Evolutionary conservation across 2,888 invertebrate genomes (phyloP).

Genomic region (Rhingia rostrata): DNA sequence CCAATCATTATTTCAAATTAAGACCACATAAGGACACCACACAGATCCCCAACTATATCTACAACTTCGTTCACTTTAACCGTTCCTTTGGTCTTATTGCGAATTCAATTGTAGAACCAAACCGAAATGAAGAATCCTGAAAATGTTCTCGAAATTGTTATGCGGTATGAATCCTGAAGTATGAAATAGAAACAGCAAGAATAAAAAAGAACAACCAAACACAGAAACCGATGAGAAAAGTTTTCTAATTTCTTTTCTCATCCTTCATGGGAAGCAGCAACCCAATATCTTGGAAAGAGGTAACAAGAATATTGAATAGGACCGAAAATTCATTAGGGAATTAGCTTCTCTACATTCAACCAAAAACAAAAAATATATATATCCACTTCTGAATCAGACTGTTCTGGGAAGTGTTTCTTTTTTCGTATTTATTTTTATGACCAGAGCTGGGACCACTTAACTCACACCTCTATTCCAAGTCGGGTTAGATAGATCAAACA

Average conservation of each 20-base stretch:
- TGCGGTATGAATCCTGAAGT: slow-evolving; percentile 67
- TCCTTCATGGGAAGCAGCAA: slow-evolving; percentile 41
- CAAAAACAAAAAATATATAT: slow-evolving; percentile 42
- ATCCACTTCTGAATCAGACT: slow-evolving; percentile 54
- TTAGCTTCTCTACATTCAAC: slow-evolving; percentile 53
- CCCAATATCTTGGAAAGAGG: slow-evolving; percentile 46
- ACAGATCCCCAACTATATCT: slow-evolving; percentile 20
- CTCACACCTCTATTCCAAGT: slow-evolving; percentile 20
- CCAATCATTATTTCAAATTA: slow-evolving; percentile 58
- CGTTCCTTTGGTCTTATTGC: slow-evolving; percentile 63
- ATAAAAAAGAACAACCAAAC: slow-evolving; percentile 51
- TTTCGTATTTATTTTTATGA: slow-evolving; percentile 19
- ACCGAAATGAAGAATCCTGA: slow-evolving; percentile 63
- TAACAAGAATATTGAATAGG: slow-evolving; percentile 56
- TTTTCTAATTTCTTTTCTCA: slow-evolving; percentile 65
- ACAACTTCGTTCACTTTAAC: slow-evolving; percentile 25
- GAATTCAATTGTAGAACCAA: slow-evolving; percentile 69
- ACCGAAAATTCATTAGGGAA: slow-evolving; percentile 74
- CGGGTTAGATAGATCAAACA: slow-evolving; percentile 44
- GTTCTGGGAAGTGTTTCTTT: slow-evolving; percentile 49
- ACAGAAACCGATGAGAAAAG: slow-evolving; percentile 72
- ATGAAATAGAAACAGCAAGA: slow-evolving; percentile 1
- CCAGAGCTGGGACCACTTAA: slow-evolving; percentile 24
- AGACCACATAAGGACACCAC: slow-evolving; percentile 58
- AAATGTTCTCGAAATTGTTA: slow-evolving; percentile 70